Conservation (phyloP, 2,797 vertebrate genomes). For the Lithobates pipiens region DNA sequence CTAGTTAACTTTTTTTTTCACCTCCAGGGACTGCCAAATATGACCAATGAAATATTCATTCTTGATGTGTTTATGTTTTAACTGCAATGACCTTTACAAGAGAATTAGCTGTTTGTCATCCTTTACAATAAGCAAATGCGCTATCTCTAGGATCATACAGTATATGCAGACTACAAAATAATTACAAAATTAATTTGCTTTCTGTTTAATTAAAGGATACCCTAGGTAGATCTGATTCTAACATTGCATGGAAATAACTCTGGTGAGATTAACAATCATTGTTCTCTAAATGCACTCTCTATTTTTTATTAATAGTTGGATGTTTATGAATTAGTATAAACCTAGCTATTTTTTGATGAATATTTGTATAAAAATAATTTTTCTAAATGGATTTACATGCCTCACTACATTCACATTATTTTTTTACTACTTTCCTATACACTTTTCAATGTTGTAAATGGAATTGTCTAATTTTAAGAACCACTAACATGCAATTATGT, state of each 20-base stretch:
- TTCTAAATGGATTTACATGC: constrained; percentile 42
- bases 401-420: constrained; percentile 24
- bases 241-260: background rate
- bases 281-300: background rate
- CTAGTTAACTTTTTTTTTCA: too few species aligned
- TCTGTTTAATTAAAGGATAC: constrained; percentile 22
- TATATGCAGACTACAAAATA: background rate
- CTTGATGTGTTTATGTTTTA: too few species aligned
- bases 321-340: constrained; percentile 31
- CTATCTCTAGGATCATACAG: background rate
- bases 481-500: constrained; percentile 34
- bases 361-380: constrained; percentile 29
- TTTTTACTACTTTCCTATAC: constrained; percentile 28
- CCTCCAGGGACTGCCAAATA: too few species aligned
- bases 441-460: constrained; percentile 5
- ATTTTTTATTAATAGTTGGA: constrained; percentile 12
- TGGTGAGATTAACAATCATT: constrained; percentile 30
- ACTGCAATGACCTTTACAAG: background rate
- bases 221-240: background rate
- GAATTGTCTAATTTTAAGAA: constrained; percentile 32
- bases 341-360: constrained; percentile 27
- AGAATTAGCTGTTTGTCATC: background rate
- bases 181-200: constrained; percentile 8
- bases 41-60: too few species aligned
- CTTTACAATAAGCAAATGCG: background rate